Conservation (phyloP, 2,888 invertebrate genomes). For the Hyalella azteca region DNA sequence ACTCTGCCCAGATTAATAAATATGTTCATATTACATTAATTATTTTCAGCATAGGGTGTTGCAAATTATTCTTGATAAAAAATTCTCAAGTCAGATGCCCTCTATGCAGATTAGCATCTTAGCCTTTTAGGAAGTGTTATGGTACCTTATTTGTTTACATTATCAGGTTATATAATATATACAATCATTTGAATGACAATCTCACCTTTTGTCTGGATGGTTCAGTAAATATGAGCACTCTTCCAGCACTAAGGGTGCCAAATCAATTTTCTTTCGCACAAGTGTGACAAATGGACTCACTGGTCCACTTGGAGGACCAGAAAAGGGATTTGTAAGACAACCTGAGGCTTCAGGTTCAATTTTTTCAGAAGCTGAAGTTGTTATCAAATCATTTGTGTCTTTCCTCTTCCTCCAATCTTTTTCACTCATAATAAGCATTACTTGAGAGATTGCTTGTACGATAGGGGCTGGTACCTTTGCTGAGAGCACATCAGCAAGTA, state of each 20-base stretch:
- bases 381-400: not conserved
- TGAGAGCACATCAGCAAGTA: conserved; percentile 18
- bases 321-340: conserved; percentile 44
- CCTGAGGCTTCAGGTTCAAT: not conserved
- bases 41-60: not conserved
- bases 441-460: not conserved
- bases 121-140: too few relatives aligned
- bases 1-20: not conserved
- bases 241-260: conserved; percentile 46
- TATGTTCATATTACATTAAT: not conserved
- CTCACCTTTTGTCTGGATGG: conserved; percentile 50
- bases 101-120: too few relatives aligned
- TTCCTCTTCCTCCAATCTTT: not conserved
- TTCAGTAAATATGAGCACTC: conserved; percentile 46
- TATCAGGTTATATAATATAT: not conserved
- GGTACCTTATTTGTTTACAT: not conserved
- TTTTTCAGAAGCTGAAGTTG: not conserved
- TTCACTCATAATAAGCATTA: conserved; percentile 32
- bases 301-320: conserved; percentile 50
- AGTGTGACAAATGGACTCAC: conserved; percentile 50
- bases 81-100: too few relatives aligned
- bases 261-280: conserved; percentile 46
- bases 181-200: not conserved
- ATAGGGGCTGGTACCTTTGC: conserved; percentile 1
- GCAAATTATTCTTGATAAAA: not conserved